Conservation (phyloP, 2,888 invertebrate species). For the Mythimna vitellina region DNA sequence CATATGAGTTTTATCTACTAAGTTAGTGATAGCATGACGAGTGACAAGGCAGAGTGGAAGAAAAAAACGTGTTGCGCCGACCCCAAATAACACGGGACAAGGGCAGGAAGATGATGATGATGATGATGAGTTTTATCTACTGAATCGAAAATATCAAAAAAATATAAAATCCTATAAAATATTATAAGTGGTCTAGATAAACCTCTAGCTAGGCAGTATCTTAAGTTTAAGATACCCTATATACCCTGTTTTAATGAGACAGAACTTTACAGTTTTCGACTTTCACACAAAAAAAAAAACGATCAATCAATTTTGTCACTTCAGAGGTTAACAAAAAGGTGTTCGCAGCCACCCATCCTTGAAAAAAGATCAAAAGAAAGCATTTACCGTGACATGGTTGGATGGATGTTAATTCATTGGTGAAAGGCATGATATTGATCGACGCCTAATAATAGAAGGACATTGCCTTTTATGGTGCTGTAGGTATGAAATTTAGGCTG, state of each 20-base stretch:
- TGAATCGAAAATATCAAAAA: too few relatives aligned
- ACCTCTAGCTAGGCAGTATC: too few relatives aligned
- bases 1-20: too few relatives aligned
- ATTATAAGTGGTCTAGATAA: too few relatives aligned
- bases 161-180: too few relatives aligned
- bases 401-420: conserved; percentile 18
- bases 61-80: too few relatives aligned
- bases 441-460: background rate
- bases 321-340: conserved; percentile 7
- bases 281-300: conserved; percentile 1
- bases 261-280: background rate
- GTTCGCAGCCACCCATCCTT: conserved; percentile 8
- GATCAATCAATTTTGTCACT: conserved; percentile 1
- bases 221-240: background rate
- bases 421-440: conserved; percentile 9
- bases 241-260: background rate
- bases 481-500: too few relatives aligned
- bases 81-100: too few relatives aligned
- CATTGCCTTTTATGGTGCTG: background rate
- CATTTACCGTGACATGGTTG: background rate
- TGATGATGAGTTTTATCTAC: too few relatives aligned
- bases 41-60: too few relatives aligned
- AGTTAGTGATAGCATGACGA: too few relatives aligned
- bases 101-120: too few relatives aligned
- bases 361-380: conserved; percentile 24